Conservation (phyloP, 2,888 invertebrate species). For the Drosophila melanosoma region DNA sequence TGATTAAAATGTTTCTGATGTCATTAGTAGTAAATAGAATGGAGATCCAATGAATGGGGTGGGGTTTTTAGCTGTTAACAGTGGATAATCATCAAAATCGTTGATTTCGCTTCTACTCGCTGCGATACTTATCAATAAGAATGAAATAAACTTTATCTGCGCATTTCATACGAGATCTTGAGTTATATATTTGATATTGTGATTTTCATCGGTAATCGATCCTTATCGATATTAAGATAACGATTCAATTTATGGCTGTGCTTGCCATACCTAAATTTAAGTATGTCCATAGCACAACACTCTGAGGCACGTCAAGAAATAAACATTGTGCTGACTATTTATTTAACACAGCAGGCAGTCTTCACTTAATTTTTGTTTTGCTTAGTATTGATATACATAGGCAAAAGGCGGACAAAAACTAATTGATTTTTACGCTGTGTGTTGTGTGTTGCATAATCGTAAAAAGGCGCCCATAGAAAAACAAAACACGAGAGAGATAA, state of each 20-base stretch:
- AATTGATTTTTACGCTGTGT: slow-evolving; percentile 8
- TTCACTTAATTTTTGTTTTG: slow-evolving; percentile 1
- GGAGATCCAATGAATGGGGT: not conserved
- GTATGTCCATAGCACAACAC: not conserved
- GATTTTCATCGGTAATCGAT: not conserved
- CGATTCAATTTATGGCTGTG: not conserved
- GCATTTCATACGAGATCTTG: not conserved
- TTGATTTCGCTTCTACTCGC: not conserved
- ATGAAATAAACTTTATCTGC: not conserved
- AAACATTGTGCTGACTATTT: not conserved
- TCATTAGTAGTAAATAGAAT: not conserved
- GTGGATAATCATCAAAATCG: not conserved
- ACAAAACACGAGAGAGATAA: not conserved
- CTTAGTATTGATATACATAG: slow-evolving; percentile 5
- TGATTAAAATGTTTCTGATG: not conserved
- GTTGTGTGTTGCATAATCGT: slow-evolving; percentile 4
- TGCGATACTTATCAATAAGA: not conserved
- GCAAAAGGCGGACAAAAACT: slow-evolving; percentile 6
- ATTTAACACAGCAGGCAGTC: not conserved
- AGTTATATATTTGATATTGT: not conserved
- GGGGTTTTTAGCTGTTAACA: not conserved
- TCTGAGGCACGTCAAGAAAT: not conserved
- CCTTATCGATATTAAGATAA: not conserved
- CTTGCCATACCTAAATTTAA: not conserved
- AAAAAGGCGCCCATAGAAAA: slow-evolving; percentile 3